Evolutionary conservation across 2,797 vertebrate species (phyloP).

Genomic region (Emys orbicularis): DNA sequence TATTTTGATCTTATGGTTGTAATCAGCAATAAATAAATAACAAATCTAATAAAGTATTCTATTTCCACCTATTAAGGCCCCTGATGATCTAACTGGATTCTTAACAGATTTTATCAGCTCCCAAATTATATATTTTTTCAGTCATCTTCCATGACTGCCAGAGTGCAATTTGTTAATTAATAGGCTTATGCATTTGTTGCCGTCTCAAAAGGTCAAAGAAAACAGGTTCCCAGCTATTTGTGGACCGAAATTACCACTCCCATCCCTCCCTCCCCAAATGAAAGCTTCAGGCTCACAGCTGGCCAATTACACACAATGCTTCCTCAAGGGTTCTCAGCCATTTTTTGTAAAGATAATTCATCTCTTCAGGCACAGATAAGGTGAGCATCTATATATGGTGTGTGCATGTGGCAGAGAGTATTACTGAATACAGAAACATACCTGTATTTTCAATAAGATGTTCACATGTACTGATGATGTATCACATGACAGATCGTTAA

Average conservation of each 20-base stretch:
- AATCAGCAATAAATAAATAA: not conserved
- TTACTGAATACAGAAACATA: not conserved
- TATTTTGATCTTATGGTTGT: not conserved
- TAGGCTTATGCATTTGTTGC: not conserved
- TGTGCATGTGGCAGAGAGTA: not conserved
- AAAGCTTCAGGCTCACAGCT: not conserved
- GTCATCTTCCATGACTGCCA: slow-evolving; percentile 4
- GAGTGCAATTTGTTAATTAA: not conserved
- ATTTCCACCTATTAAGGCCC: not conserved
- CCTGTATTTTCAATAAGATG: slow-evolving; percentile 20
- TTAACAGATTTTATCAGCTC: slow-evolving; percentile 10
- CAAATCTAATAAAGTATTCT: not conserved
- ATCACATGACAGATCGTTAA: not conserved
- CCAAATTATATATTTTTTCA: not conserved
- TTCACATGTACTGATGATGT: not conserved
- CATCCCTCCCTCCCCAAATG: not conserved
- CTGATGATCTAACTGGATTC: not conserved
- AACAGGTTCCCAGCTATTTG: not conserved
- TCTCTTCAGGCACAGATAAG: slow-evolving; percentile 20
- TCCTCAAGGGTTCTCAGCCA: not conserved
- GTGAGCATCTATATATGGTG: not conserved
- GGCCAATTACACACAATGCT: not conserved
- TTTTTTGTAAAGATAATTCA: slow-evolving; percentile 28
- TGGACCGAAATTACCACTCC: not conserved
- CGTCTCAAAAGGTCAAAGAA: not conserved